Base-by-base conservation (phyloP, 2,888 invertebrate genomes). In the Thereva unica region DNA sequence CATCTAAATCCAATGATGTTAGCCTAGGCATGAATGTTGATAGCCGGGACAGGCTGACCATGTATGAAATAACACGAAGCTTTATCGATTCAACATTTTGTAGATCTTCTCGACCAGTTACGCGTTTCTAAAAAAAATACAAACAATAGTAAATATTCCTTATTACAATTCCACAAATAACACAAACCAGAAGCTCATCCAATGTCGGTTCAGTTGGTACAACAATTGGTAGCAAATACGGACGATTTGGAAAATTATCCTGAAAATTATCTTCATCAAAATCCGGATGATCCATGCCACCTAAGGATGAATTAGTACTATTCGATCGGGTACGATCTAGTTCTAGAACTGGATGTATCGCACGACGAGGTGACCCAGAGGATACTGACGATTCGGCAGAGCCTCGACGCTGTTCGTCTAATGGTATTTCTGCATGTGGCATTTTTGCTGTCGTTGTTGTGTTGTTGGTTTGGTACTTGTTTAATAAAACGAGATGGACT, bases 21-120 rank as follows among this genome's bases (percentile, higher is more conserved):
- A 90, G 81, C 52, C 84, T 82, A 4, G 90, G 90, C 49, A 86
- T 83, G 64, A 88, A 84, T 1, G 86, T 78, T 49, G 86, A 83
- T 0, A 90, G 78, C 35, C 89, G 82, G 49, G 89, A 85, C 50
- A 90, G 75, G 23, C 88, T 87, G 5, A 88, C 83, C 65, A 86
- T 84, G 67, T 86, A 84, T 0, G 89, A 86, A 7, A 90, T 85
- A 5, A 89, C 87, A 4, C 86, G 84, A 6, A 90, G 78, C 71
- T 85, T 85, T 1, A 88, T 83, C 69, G 85, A 83, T 3, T 86
- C 84, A n/a, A 84, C 80, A 66, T 78, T 78, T n/a, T 79, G 76
- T 66, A 84, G 75, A 69, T 84, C 80, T 45, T 80, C 78, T 8
- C 80, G 82, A 5, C 81, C 80, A 0, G 83, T 79, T 3, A 83